phyloP scores from a whole-genome alignment of 1,140 invertebrate genomes.

The Sweltsa coloradensis region DNA sequence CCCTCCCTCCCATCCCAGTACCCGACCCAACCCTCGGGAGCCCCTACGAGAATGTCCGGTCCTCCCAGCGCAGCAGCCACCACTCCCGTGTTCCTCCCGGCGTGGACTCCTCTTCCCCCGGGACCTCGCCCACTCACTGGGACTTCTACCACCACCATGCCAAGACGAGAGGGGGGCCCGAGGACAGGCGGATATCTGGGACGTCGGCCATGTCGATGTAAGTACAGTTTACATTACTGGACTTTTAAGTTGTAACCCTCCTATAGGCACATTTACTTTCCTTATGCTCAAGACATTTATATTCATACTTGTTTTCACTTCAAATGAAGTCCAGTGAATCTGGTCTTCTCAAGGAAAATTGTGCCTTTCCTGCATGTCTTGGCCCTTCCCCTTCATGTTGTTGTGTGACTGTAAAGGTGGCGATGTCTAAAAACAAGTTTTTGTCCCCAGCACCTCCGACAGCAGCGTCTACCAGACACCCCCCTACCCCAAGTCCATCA shows the following conservation, averaged over 20 bases:
- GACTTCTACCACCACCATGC: constrained; percentile 36
- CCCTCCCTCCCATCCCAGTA: constrained; percentile 42
- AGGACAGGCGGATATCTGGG: constrained; percentile 39
- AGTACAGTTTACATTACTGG: constrained; percentile 25
- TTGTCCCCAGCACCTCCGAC: constrained; percentile 36
- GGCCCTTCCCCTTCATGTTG: too few relatives aligned
- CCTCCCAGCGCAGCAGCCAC: constrained; percentile 20
- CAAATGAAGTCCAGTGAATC: too few relatives aligned
- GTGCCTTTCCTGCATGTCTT: too few relatives aligned
- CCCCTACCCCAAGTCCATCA: constrained; percentile 35
- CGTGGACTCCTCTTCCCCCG: constrained; percentile 34
- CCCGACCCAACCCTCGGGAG: constrained; percentile 42
- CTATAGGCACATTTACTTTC: too few relatives aligned
- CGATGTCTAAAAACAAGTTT: constrained; percentile 8
- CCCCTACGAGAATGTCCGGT: constrained; percentile 50
- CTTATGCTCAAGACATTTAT: too few relatives aligned
- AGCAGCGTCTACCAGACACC: constrained; percentile 41
- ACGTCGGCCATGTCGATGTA: constrained; percentile 44
- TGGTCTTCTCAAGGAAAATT: too few relatives aligned
- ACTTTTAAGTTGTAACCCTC: too few relatives aligned
- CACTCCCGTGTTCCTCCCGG: constrained; percentile 15
- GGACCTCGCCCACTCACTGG: constrained; percentile 45
- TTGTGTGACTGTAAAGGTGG: not conserved
- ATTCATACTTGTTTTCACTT: too few relatives aligned
- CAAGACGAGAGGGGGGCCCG: constrained; percentile 25